These are phyloP conservation scores for Phalacrocorax pelagicus DNA, from an alignment of 2,113 vertebrate species.

Conservation along the genomic window DNA sequence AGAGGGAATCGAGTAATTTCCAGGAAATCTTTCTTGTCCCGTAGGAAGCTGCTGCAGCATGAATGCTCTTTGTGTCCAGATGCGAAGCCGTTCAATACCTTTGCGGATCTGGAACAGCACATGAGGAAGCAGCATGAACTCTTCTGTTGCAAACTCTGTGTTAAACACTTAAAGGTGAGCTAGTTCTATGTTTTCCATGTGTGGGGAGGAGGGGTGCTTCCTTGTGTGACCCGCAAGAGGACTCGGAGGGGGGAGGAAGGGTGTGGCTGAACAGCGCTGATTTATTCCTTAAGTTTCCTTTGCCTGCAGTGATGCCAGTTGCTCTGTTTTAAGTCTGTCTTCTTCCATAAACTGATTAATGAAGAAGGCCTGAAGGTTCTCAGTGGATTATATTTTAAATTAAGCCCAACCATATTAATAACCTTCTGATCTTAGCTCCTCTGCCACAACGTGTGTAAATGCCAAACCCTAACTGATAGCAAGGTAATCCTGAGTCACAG, in stretches of 20 bases:
- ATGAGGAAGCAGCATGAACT: constrained; percentile 96
- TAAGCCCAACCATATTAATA: neutral
- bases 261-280: neutral
- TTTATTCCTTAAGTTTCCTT: neutral
- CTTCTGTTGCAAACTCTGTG: constrained; percentile 94
- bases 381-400: neutral
- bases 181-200: neutral
- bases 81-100: constrained; percentile 84
- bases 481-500: neutral
- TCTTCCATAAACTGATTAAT: neutral
- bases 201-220: neutral
- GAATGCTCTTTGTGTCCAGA: constrained; percentile 87
- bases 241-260: neutral
- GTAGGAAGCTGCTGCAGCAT: constrained; percentile 87
- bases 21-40: neutral
- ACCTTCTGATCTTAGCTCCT: neutral
- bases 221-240: neutral
- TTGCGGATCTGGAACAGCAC: constrained; percentile 94
- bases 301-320: neutral
- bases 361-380: neutral
- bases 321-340: neutral
- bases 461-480: neutral
- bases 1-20: neutral
- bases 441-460: neutral
- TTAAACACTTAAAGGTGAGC: constrained; percentile 91